Evolutionary conservation across 2,113 vertebrate species (phyloP), one percentile per base, ranked within the genome.

Genomic region (Salvelinus fontinalis): DNA sequence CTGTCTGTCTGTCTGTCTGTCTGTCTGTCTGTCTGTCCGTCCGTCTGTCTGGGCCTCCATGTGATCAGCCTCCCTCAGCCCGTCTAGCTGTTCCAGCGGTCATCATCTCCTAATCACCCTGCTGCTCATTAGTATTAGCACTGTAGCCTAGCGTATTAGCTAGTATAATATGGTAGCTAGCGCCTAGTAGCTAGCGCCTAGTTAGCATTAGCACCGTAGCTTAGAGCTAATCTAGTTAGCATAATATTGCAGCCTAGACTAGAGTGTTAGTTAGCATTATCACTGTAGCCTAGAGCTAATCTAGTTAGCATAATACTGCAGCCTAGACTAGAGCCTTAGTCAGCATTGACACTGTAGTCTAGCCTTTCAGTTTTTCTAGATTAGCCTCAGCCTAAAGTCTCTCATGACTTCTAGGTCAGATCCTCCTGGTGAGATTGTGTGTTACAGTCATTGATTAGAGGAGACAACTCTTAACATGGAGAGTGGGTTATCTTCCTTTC

Each of bases 81-180:
- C 76, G 66, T 67, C 75, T 81, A 74, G 81, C 77, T 74, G 71
- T 79, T 87, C 73, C 82, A 86, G 75, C 76, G 87, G 73, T 78
- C 70, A 20, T 79, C 60, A 20, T 79, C 60, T 75, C 59, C 76
- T 85, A 89, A 81, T 87, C 70, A 76, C 74, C 84, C 76, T 79
- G 75, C 67, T 70, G 70, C 86, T 88, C 89, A 89, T 89, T 87
- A 89, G 82, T 76, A 82, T 84, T 39, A 87, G 85, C 16, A 60
- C 80, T 74, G 78, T 80, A 87, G 66, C 66, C 66, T 85, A 86
- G 86, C 64, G 27, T 83, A 79, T 91, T 86, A 87, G 85, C 90
- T 89, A 90, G 86, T 84, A 16, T 78, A 67, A 70, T 5, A 34
- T 14, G 49, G 49, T 4, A 14, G 49, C n/a, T n/a, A n/a, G n/a